Evolutionary conservation across 2,113 vertebrate species (phyloP).

Genomic region (Bombycilla garrulus): DNA sequence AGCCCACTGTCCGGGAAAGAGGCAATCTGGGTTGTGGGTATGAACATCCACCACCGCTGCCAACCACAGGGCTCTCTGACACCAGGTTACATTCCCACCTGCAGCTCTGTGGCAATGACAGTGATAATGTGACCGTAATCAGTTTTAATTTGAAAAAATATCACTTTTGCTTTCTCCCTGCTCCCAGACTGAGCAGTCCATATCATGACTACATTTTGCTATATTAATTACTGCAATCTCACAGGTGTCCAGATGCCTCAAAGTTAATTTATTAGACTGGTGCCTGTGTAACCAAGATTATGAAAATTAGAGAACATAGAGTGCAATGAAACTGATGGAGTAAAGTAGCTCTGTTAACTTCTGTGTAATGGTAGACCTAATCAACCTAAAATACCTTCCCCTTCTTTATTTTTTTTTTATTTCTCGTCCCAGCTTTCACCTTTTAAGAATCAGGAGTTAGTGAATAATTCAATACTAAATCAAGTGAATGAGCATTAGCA

Average conservation of each 20-base stretch:
- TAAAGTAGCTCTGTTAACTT: not conserved
- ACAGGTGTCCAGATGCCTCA: not conserved
- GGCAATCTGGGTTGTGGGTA: rapidly evolving
- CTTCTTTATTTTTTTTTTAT: slow-evolving; percentile 54
- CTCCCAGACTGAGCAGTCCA: not conserved
- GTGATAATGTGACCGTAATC: not conserved
- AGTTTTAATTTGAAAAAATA: not conserved
- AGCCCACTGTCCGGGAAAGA: not conserved
- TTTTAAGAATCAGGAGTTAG: not conserved
- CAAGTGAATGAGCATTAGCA: not conserved
- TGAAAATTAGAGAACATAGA: not conserved
- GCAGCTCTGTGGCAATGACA: not conserved
- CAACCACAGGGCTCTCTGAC: not conserved
- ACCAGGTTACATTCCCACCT: not conserved
- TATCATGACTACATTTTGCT: not conserved
- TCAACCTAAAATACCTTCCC: not conserved
- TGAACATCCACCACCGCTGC: not conserved
- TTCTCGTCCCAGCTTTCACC: slow-evolving; percentile 16
- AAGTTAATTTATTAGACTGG: not conserved
- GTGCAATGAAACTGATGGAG: not conserved
- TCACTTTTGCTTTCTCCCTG: not conserved
- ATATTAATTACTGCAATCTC: not conserved
- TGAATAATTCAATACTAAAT: slow-evolving; percentile 36
- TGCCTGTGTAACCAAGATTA: not conserved
- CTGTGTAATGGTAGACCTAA: slow-evolving; percentile 3